phyloP scores from a whole-genome alignment of 2,113 vertebrate genomes.

The Neogobius melanostomus region DNA sequence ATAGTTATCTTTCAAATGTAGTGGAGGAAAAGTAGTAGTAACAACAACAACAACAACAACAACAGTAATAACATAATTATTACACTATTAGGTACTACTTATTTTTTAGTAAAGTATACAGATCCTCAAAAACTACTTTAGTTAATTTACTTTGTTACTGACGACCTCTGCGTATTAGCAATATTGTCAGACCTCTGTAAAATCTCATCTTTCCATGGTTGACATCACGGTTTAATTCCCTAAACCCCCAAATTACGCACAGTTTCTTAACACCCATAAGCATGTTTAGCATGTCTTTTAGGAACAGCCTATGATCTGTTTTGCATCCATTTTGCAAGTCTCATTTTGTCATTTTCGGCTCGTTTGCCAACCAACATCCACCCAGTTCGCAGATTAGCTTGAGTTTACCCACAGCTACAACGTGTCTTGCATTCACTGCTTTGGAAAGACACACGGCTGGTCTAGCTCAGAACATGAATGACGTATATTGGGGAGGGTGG shows the following conservation, averaged over 20 bases:
- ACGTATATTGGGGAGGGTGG: slow-evolving; percentile 45
- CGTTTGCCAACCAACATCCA: slow-evolving; percentile 3
- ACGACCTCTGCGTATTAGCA: too few relatives aligned
- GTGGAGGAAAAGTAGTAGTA: too few relatives aligned
- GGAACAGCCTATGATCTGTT: slow-evolving; percentile 17
- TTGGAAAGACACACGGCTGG: slow-evolving; percentile 40
- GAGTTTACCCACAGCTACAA: slow-evolving; percentile 20
- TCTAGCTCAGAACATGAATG: slow-evolving; percentile 41
- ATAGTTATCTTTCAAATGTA: too few relatives aligned
- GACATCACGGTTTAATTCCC: neutral
- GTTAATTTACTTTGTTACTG: too few relatives aligned
- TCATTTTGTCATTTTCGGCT: neutral
- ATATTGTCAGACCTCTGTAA: neutral
- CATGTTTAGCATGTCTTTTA: slow-evolving; percentile 23
- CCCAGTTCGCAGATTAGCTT: slow-evolving; percentile 24
- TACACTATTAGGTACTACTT: too few relatives aligned
- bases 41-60: too few relatives aligned
- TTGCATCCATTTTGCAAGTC: slow-evolving; percentile 13
- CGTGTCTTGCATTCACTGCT: slow-evolving; percentile 30
- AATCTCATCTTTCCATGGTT: neutral
- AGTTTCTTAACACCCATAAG: slow-evolving; percentile 26
- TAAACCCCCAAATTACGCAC: neutral
- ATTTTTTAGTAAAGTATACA: too few relatives aligned
- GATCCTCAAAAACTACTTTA: too few relatives aligned
- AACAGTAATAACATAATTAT: too few relatives aligned